Evolutionary conservation across 2,888 invertebrate genomes (phyloP).

Genomic region (Eupithecia abbreviata): DNA sequence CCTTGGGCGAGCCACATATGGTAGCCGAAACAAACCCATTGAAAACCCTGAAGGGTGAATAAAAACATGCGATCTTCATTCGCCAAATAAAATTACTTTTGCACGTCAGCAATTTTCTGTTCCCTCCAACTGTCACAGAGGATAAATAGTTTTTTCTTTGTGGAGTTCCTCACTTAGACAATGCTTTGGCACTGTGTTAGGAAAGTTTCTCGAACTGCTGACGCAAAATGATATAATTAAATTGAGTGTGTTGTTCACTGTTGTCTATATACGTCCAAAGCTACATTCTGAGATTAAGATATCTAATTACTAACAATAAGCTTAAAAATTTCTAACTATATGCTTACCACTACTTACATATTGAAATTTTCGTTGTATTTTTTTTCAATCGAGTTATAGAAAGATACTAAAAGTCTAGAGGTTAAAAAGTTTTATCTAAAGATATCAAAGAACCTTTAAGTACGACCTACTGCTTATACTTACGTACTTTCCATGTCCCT

Average conservation of each 20-base stretch:
- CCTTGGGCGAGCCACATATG: conserved; percentile 33
- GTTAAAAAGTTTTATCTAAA: neutral
- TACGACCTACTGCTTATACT: neutral
- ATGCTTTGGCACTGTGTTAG: neutral
- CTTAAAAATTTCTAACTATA: neutral
- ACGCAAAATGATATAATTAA: neutral
- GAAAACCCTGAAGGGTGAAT: conserved; percentile 32
- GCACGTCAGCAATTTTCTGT: conserved; percentile 54
- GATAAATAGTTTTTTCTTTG: conserved; percentile 13
- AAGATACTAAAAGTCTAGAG: neutral
- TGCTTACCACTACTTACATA: neutral
- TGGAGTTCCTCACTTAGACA: neutral
- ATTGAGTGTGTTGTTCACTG: neutral
- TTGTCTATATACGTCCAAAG: neutral
- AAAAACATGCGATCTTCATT: conserved; percentile 43
- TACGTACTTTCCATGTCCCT: neutral
- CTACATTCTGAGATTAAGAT: neutral
- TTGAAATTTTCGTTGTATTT: neutral
- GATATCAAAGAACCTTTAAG: neutral
- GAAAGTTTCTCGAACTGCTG: neutral
- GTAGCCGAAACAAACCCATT: conserved; percentile 28
- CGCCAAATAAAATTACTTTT: conserved; percentile 52
- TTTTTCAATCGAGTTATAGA: neutral
- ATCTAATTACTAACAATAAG: neutral
- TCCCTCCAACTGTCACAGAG: conserved; percentile 17